Evolutionary conservation across 2,113 vertebrate genomes (phyloP).

Genomic region (Macquaria ambigua): DNA sequence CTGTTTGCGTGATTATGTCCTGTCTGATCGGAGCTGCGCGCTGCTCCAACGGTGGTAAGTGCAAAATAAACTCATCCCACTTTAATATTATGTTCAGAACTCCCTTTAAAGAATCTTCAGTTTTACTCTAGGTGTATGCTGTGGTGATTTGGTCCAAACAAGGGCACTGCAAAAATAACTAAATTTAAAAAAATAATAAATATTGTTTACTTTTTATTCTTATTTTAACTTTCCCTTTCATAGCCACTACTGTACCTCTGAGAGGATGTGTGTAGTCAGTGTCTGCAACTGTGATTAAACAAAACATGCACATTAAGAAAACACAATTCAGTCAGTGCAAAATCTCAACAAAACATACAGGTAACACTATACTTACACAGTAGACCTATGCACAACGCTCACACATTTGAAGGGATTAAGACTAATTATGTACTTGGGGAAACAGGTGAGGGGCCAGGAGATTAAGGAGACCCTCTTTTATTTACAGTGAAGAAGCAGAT

Average conservation of each 20-base stretch:
- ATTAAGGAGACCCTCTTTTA: not conserved
- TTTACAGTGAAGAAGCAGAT: not conserved
- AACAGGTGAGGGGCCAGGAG: not conserved
- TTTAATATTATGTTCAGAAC: not conserved
- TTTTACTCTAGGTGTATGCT: not conserved
- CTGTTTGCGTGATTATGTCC: not conserved
- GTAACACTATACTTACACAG: not conserved
- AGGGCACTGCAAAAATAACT: not conserved
- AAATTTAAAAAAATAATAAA: not conserved
- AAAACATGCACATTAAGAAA: not conserved
- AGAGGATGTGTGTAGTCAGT: not conserved
- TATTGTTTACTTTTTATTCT: not conserved
- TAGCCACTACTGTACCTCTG: not conserved
- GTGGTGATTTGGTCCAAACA: too few species aligned
- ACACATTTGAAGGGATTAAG: not conserved
- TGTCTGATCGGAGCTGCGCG: constrained; percentile 7
- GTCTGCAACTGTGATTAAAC: not conserved
- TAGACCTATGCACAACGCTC: not conserved
- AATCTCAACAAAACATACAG: not conserved
- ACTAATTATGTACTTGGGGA: not conserved
- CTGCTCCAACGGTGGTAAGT: constrained; percentile 44
- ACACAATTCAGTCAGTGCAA: not conserved
- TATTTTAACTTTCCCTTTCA: not conserved
- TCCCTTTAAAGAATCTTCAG: not conserved
- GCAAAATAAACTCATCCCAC: not conserved